Evolutionary conservation across 2,888 invertebrate species (phyloP), one percentile per base, ranked within the genome.

Genomic region (Chaetoderma sp.): DNA sequence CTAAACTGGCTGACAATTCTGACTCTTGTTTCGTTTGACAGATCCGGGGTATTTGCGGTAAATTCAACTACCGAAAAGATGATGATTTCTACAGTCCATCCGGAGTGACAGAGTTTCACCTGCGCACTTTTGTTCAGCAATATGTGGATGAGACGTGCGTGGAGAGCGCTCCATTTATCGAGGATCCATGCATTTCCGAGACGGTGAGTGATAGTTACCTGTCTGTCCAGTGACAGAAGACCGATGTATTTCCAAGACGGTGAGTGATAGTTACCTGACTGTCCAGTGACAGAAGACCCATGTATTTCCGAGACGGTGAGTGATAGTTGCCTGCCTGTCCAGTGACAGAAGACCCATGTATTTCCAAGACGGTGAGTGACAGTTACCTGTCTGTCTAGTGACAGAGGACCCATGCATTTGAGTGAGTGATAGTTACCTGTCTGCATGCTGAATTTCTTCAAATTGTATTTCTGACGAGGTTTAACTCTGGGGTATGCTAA

Each of bases 41-140:
- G 74, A 56, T 91, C 8, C 91, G 90, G 86, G 95, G 95, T 60
- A 88, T 96, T 0, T 96, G 95, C 82, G 95, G 95, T 1, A 94
- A 95, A 85, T 94, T 92, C 87, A 94, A 95, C 84, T 91, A 91
- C 58, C 91, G 94, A 80, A 90, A 91, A 72, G 88, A 90, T 42
- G 94, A 95, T 78, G 95, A 95, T 84, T 94, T 94, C 89, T 91
- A 92, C 23, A 27, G 23, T 23, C 49, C 49, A 2, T 49, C 49
- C 6, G 49, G 49, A 3, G 27, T 49, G 23, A 6, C 27, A 13
- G 49, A 49, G 25, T 49, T 18, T 6, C 49, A 49, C 16, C 27
- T 49, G 4, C 21, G 27, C 21, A 27, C 21, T 49, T 49, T 49
- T 8, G 49, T 27, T 27, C 16, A 18, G 25, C 49, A 49, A 25